phyloP scores from a whole-genome alignment of 2,797 vertebrate species.

The Coluber constrictor region DNA sequence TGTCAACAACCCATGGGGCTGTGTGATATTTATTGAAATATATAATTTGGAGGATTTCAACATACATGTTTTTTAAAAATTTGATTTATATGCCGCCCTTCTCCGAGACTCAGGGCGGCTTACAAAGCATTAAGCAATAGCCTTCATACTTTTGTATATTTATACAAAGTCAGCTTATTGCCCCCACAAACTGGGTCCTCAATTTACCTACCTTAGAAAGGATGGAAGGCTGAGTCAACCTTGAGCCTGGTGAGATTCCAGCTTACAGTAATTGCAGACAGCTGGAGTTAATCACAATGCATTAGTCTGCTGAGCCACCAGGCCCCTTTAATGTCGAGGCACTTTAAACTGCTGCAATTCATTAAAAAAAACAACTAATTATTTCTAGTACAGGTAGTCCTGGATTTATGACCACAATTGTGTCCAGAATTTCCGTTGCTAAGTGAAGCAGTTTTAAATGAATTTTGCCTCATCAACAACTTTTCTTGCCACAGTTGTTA shows the following conservation, averaged over 20 bases:
- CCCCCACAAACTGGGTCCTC: too few relatives aligned
- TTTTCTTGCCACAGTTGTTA: neutral
- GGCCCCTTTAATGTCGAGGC: neutral
- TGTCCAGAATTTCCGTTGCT: neutral
- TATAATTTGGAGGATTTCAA: neutral
- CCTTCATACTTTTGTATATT: too few relatives aligned
- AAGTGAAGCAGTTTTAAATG: neutral
- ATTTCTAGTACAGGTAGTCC: neutral
- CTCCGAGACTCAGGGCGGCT: too few relatives aligned
- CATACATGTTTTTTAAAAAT: neutral
- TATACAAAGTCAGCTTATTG: too few relatives aligned
- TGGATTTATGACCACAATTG: neutral
- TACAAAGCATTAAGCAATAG: too few relatives aligned
- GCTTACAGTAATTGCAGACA: too few relatives aligned
- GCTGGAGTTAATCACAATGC: too few relatives aligned
- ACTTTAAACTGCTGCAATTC: neutral
- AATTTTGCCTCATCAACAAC: neutral
- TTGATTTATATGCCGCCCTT: too few relatives aligned
- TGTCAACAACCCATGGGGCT: neutral
- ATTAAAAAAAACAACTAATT: neutral
- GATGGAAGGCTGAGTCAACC: too few relatives aligned
- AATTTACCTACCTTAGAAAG: too few relatives aligned
- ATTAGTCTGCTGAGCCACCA: too few relatives aligned
- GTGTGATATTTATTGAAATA: neutral
- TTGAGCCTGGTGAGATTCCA: too few relatives aligned